Evolutionary conservation across 2,888 invertebrate species (phyloP).

Genomic region (Agonopterix heracliana): DNA sequence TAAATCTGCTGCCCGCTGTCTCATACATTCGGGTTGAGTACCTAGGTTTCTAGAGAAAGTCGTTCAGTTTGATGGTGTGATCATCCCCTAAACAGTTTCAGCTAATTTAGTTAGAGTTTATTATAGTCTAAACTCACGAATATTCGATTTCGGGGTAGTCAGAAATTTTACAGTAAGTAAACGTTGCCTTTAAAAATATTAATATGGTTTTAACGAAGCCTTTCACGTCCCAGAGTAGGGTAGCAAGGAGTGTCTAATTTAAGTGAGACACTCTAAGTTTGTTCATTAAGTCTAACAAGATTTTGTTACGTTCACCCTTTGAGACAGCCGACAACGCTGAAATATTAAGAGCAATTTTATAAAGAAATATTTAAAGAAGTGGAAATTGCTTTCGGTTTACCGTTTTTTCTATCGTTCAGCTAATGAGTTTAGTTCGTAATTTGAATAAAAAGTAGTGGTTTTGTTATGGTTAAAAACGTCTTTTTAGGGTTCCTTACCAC

Average conservation of each 20-base stretch:
- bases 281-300: conserved; percentile 70
- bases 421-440: neutral
- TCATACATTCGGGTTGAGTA: no score
- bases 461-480: neutral
- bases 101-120: no score
- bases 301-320: conserved; percentile 57
- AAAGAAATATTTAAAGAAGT: conserved; percentile 17
- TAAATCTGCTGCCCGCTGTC: no score
- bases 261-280: conserved; percentile 57
- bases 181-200: neutral
- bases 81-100: no score
- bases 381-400: conserved; percentile 9
- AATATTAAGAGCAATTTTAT: conserved; percentile 46
- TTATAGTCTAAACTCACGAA: neutral
- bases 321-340: conserved; percentile 35
- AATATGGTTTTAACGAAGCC: neutral
- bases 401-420: conserved; percentile 3
- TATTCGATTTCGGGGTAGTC: no score
- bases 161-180: no score
- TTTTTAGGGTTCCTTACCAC: neutral
- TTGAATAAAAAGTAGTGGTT: no score
- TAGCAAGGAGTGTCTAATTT: conserved; percentile 46
- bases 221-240: conserved; percentile 17
- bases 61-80: no score
- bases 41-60: no score